phyloP scores from a whole-genome alignment of 2,888 invertebrate genomes.

The Xylota segnis region DNA sequence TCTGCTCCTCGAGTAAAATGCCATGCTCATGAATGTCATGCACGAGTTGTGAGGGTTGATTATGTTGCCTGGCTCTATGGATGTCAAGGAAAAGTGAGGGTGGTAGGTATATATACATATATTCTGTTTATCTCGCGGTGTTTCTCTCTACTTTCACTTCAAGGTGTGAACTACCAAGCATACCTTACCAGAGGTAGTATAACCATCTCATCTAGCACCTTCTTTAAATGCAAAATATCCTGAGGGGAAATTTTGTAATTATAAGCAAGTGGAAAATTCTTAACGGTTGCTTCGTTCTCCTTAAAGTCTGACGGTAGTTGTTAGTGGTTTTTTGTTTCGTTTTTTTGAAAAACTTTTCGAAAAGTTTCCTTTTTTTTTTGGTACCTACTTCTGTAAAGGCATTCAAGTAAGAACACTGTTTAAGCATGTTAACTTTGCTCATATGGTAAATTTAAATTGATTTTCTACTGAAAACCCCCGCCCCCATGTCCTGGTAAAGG shows the following conservation, averaged over 20 bases:
- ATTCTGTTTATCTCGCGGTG: slow-evolving; percentile 59
- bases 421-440: neutral
- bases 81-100: slow-evolving; percentile 50
- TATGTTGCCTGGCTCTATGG: slow-evolving; percentile 33
- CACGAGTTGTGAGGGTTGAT: slow-evolving; percentile 59
- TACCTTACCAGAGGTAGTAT: slow-evolving; percentile 39
- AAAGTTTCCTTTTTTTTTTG: neutral
- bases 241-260: slow-evolving; percentile 68
- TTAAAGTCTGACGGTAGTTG: slow-evolving; percentile 23
- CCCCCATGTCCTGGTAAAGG: no score
- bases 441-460: slow-evolving; percentile 11
- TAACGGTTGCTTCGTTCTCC: slow-evolving; percentile 43
- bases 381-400: neutral
- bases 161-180: slow-evolving; percentile 68
- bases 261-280: slow-evolving; percentile 60
- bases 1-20: slow-evolving; percentile 56
- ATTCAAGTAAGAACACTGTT: neutral
- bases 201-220: slow-evolving; percentile 53
- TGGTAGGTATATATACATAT: slow-evolving; percentile 9
- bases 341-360: slow-evolving; percentile 23
- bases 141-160: slow-evolving; percentile 58
- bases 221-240: slow-evolving; percentile 63
- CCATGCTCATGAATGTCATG: slow-evolving; percentile 66
- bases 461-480: slow-evolving; percentile 4
- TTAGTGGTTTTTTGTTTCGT: neutral